Percentiles rank a stretch among this genome's conserved stretches.
phyloP scores from a whole-genome alignment of 2,888 invertebrate genomes.

The Diarsia rubi region DNA sequence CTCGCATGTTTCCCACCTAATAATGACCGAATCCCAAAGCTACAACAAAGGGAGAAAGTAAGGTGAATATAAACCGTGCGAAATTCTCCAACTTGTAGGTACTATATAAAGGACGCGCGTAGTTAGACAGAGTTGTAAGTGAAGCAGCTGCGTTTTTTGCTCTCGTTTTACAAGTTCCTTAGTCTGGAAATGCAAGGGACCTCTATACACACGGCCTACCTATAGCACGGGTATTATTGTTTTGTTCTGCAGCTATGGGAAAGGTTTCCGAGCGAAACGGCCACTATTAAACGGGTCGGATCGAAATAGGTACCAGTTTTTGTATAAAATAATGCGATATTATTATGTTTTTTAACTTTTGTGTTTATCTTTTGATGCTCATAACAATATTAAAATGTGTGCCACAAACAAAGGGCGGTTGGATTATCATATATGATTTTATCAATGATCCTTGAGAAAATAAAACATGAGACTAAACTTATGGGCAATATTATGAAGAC shows the following conservation, averaged over 20 bases:
- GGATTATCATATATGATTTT: background rate
- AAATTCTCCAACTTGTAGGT: conserved; percentile 68
- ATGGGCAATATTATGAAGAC: conserved; percentile 7
- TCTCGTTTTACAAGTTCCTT: conserved; percentile 81
- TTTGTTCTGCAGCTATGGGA: conserved; percentile 81
- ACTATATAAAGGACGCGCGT: conserved; percentile 59
- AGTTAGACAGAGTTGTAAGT: conserved; percentile 80
- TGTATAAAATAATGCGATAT: conserved; percentile 60
- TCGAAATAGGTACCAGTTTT: conserved; percentile 67
- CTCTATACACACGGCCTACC: conserved; percentile 67
- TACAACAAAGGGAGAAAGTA: conserved; percentile 58
- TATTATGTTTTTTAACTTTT: conserved; percentile 56
- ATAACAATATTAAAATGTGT: conserved; percentile 20
- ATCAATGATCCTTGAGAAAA: background rate
- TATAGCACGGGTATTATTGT: conserved; percentile 71
- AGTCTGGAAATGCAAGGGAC: conserved; percentile 86
- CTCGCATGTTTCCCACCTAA: background rate
- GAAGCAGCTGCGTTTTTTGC: conserved; percentile 85
- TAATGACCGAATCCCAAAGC: conserved; percentile 8
- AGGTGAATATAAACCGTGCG: conserved; percentile 70
- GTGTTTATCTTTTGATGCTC: conserved; percentile 47
- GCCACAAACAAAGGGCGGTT: conserved; percentile 7
- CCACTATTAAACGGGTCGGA: conserved; percentile 67
- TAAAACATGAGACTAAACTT: background rate
- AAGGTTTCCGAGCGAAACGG: conserved; percentile 75